These are phyloP conservation scores for Meteorus cinctellus DNA, from an alignment of 2,888 invertebrate genomes.

Conservation along the genomic window DNA sequence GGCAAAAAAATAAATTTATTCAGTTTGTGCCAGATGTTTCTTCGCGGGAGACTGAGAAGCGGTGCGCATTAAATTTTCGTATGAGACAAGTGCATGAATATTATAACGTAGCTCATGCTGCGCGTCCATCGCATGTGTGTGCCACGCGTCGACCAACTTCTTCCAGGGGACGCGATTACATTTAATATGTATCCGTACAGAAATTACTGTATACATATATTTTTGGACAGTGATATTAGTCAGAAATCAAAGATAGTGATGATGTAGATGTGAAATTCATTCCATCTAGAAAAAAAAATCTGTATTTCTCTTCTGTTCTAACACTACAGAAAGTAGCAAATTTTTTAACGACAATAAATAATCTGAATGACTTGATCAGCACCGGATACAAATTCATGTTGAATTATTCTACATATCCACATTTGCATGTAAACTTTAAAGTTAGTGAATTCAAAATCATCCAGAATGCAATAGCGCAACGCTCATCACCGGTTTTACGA, in stretches of 20 bases:
- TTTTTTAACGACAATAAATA: too few species aligned
- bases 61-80: slow-evolving; percentile 38
- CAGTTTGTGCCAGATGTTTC: slow-evolving; percentile 35
- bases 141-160: slow-evolving; percentile 31
- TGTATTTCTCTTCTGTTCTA: too few species aligned
- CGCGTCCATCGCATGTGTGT: slow-evolving; percentile 39
- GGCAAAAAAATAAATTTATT: slow-evolving; percentile 3
- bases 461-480: neutral
- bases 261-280: too few species aligned
- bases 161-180: neutral
- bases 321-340: too few species aligned
- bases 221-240: neutral
- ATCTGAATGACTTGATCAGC: too few species aligned
- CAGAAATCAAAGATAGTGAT: neutral
- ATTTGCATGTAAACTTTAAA: too few species aligned
- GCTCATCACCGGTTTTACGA: neutral
- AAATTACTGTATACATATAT: neutral
- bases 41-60: slow-evolving; percentile 44
- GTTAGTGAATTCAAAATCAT: neutral
- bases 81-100: slow-evolving; percentile 41
- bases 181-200: neutral
- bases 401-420: too few species aligned
- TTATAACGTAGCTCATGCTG: slow-evolving; percentile 38
- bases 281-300: too few species aligned
- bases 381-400: too few species aligned